These are phyloP conservation scores for Tragelaphus imberbis DNA, from an alignment of 2,113 vertebrate genomes.

Conservation along the genomic window DNA sequence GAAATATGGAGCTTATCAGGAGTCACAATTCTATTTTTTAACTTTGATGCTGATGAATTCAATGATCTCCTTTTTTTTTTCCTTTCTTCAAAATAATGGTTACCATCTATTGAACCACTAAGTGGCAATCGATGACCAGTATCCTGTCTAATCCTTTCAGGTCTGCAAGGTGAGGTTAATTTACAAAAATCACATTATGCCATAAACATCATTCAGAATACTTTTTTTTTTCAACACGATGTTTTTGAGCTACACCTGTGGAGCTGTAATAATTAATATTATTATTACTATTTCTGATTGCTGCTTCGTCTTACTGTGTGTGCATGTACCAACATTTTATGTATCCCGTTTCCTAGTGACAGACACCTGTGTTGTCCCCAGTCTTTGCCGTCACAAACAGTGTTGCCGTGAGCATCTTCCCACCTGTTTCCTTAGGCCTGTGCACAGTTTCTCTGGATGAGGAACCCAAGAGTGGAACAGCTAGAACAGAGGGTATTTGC, in stretches of 20 bases:
- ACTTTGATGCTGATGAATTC: neutral
- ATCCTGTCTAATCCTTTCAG: neutral
- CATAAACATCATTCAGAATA: neutral
- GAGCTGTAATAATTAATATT: neutral
- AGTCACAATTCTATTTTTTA: neutral
- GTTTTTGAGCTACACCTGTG: neutral
- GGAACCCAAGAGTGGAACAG: neutral
- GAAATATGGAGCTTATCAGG: neutral
- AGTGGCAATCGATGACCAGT: neutral
- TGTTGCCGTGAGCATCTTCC: neutral
- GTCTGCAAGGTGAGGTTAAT: neutral
- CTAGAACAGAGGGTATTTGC: neutral
- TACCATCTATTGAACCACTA: neutral
- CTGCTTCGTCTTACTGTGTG: neutral
- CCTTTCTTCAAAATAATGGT: neutral
- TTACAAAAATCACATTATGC: neutral
- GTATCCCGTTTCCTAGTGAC: neutral
- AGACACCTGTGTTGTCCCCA: neutral
- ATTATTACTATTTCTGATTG: neutral
- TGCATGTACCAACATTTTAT: neutral
- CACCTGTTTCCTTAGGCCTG: neutral
- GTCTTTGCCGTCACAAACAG: neutral
- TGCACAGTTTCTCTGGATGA: neutral
- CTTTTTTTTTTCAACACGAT: neutral
- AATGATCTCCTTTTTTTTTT: too few species aligned